Evolutionary conservation across 1,140 invertebrate species (phyloP), one percentile per base, ranked within the genome.

Genomic region (Platorchestia sp.): DNA sequence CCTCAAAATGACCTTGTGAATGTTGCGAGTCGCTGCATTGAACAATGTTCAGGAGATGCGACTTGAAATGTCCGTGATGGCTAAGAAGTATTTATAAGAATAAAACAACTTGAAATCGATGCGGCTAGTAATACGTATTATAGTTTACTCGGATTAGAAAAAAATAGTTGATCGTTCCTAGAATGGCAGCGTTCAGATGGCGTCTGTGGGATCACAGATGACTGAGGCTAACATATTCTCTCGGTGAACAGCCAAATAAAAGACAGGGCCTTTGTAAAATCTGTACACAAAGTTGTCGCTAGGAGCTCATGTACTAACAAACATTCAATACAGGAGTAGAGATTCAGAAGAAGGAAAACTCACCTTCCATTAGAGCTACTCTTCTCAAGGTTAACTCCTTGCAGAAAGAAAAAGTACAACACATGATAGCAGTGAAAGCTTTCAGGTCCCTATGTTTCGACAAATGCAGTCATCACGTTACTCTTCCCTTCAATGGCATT

Each of bases 301-400:
- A 75, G 36, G 27, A 19, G 59, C 59, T 75, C 59, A 36, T 75
- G 59, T 75, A 75, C 7, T 75, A 75, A 75, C 14, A 75, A 75
- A 75, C 59, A 75, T 75, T 75, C 59, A 75, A 27, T 75, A 75
- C 59, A 75, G 59, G 59, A 75, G 59, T 19, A 75, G 59, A 75
- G 59, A 75, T 75, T 75, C 27, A 89, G 43, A 42, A 89, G 43
- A 44, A 89, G 87, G 36, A 86, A 36, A 89, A 89, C 87, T 44
- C 87, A 89, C 87, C 87, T 89, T 44, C 43, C 41, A 89, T 44
- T 41, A 89, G 43, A 44, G n/a, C 87, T 89, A 89, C 43, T 89
- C 87, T 89, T 89, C 87, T 89, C 87, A 89, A 89, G 41, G 87
- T 42, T 89, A 89, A 89, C 87, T 89, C 87, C 87, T 89, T 89